Evolutionary conservation across 2,113 vertebrate genomes (phyloP).

Genomic region (Rafetus swinhoei): DNA sequence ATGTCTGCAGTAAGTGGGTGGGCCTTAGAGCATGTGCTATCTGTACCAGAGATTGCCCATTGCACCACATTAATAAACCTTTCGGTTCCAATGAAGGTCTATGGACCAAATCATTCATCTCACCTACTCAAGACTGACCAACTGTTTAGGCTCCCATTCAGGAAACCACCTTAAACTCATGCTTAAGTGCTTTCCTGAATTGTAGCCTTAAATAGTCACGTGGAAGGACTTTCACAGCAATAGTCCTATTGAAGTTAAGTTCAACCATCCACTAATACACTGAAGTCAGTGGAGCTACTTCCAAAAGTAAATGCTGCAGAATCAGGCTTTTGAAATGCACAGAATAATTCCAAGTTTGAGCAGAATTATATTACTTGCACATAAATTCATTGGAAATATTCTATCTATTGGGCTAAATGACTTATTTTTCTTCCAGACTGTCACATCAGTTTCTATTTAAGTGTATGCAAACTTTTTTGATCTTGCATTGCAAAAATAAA

Average conservation of each 20-base stretch:
- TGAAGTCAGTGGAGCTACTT: not conserved
- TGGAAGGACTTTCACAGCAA: not conserved
- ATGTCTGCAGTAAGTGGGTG: not conserved
- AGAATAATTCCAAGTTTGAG: not conserved
- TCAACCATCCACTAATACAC: not conserved
- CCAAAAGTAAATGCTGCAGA: not conserved
- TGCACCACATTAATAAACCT: not conserved
- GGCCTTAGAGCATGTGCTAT: not conserved
- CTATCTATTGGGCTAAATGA: not conserved
- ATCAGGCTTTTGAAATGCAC: not conserved
- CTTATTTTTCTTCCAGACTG: not conserved
- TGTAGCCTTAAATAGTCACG: not conserved
- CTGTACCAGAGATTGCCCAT: not conserved
- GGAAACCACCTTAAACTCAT: not conserved
- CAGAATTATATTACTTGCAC: not conserved
- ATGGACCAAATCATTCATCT: not conserved
- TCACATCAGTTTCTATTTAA: not conserved
- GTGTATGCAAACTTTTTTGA: not conserved
- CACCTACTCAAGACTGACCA: not conserved
- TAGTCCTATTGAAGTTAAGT: not conserved
- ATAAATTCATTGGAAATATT: not conserved
- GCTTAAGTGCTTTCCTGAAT: not conserved
- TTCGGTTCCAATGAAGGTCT: not conserved
- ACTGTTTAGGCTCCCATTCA: not conserved
- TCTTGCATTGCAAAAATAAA: not conserved